Evolutionary conservation across 2,113 vertebrate species (phyloP).

Genomic region (Phyllostomus hastatus): DNA sequence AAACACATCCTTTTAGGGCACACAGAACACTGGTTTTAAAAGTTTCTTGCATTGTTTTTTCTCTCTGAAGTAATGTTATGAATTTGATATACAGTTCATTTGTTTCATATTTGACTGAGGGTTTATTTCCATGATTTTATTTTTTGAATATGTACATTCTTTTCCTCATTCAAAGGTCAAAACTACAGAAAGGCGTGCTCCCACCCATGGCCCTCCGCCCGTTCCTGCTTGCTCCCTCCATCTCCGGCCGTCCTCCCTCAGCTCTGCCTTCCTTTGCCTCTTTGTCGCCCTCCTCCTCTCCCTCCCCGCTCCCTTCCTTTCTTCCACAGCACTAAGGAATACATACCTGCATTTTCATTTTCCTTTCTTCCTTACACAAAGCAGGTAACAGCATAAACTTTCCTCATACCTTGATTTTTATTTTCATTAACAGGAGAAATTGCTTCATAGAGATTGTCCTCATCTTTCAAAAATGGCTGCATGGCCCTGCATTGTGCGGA

Average conservation of each 20-base stretch:
- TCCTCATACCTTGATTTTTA: not conserved
- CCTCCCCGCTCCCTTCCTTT: not conserved
- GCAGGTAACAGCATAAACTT: not conserved
- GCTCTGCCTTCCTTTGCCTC: not conserved
- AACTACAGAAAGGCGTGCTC: not conserved
- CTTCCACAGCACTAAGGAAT: not conserved
- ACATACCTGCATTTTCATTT: not conserved
- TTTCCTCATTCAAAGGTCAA: not conserved
- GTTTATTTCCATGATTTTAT: not conserved
- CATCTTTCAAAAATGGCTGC: not conserved
- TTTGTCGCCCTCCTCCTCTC: no score
- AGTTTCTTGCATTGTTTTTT: not conserved
- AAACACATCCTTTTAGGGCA: not conserved
- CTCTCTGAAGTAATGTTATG: not conserved
- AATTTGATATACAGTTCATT: not conserved
- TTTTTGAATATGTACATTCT: not conserved
- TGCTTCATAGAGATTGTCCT: not conserved
- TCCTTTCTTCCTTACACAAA: not conserved
- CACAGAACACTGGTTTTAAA: not conserved
- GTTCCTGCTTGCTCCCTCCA: not conserved
- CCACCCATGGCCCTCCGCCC: not conserved
- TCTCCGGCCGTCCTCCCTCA: not conserved
- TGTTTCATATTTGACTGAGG: not conserved
- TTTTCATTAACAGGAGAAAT: not conserved
- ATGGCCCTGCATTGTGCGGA: fast-evolving